These are phyloP conservation scores for Axinella damicornis DNA, from an alignment of 37 sponge, comb jelly and placozoan species.

Conservation along the genomic window DNA sequence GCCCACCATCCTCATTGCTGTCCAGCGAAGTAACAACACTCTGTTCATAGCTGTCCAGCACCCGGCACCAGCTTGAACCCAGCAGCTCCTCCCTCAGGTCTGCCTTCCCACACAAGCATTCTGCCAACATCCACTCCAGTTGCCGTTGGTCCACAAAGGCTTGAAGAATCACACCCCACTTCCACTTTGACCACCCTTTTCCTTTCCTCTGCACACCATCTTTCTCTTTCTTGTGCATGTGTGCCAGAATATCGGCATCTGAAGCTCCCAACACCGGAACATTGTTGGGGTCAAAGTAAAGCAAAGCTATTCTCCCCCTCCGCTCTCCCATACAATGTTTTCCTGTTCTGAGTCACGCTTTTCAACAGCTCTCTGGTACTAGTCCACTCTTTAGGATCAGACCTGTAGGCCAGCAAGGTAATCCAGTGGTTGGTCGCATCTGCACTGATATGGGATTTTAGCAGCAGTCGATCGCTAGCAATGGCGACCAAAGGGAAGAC, in stretches of 20 bases:
- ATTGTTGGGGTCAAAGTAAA: slow-evolving; percentile 66
- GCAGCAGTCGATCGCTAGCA: too few relatives aligned
- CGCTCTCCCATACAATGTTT: too few relatives aligned
- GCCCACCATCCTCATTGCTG: not conserved
- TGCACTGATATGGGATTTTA: too few relatives aligned
- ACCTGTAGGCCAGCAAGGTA: slow-evolving; percentile 29
- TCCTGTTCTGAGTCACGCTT: too few relatives aligned
- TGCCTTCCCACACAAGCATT: slow-evolving; percentile 48
- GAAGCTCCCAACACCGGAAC: not conserved
- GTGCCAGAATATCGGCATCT: slow-evolving; percentile 37
- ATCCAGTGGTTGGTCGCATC: slow-evolving; percentile 79
- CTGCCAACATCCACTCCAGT: slow-evolving; percentile 30
- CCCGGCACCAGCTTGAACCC: too few relatives aligned
- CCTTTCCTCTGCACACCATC: slow-evolving; percentile 42
- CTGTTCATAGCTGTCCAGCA: too few relatives aligned
- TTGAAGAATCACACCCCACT: slow-evolving; percentile 31
- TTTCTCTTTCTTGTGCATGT: slow-evolving; percentile 39
- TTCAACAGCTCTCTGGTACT: not conserved
- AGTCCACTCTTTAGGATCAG: too few relatives aligned
- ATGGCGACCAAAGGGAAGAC: too few relatives aligned
- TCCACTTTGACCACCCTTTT: slow-evolving; percentile 34
- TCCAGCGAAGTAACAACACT: not conserved
- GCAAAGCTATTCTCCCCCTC: slow-evolving; percentile 6
- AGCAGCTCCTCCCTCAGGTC: too few relatives aligned
- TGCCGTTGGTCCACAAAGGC: slow-evolving; percentile 49